Percentiles rank a stretch among this genome's conserved stretches.
Evolutionary conservation across 2,797 vertebrate genomes (phyloP).

Genomic region (Semaprochilodus insignis): DNA sequence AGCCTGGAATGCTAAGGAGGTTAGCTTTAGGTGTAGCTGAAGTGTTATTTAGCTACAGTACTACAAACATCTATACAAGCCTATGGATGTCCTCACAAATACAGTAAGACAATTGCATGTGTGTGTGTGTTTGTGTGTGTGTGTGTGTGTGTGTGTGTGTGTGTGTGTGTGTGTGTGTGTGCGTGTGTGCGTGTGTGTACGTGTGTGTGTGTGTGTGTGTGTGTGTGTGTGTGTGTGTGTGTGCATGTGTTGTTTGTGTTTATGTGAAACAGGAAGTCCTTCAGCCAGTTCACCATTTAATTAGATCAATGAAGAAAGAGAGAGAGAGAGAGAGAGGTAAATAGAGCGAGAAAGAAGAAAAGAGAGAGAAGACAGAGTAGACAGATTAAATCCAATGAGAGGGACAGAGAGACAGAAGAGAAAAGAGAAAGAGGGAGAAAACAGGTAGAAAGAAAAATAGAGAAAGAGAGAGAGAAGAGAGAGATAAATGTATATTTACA

Average conservation of each 20-base stretch:
- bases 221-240: no score
- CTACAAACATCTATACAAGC: no score
- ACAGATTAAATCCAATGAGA: neutral
- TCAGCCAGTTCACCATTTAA: slow-evolving; percentile 55
- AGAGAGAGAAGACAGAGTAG: neutral
- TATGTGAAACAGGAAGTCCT: slow-evolving; percentile 62
- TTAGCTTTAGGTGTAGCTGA: no score
- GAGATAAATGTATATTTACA: no score
- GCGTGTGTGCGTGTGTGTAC: neutral
- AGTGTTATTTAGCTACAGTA: no score
- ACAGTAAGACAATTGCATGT: neutral
- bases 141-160: no score
- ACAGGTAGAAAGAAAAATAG: neutral
- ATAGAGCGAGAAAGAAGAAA: neutral
- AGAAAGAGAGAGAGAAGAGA: neutral
- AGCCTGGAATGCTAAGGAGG: no score
- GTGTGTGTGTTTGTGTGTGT: slow-evolving; percentile 10
- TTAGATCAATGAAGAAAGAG: slow-evolving; percentile 54
- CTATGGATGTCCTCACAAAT: no score
- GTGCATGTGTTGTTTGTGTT: slow-evolving; percentile 37
- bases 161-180: no score
- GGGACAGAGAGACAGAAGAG: no score
- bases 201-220: no score
- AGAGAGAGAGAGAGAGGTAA: neutral
- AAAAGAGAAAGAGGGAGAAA: no score